A percentile compares a stretch with the other conserved stretches of the same genome.
Evolutionary conservation across 2,113 vertebrate genomes (phyloP).

Genomic region (Bufo bufo): DNA sequence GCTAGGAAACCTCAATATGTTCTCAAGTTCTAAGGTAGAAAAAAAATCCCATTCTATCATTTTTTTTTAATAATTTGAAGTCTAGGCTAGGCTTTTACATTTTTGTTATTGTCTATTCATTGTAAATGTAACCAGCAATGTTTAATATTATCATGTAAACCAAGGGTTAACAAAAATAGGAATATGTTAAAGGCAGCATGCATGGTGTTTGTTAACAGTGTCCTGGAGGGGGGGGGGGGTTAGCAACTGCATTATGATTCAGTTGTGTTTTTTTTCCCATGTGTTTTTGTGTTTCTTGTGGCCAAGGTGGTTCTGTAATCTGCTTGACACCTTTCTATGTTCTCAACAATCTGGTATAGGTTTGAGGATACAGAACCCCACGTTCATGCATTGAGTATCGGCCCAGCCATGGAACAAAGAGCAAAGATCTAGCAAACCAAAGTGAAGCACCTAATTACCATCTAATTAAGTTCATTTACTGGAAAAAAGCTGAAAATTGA

Average conservation of each 20-base stretch:
- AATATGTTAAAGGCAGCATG: not conserved
- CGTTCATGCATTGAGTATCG: not conserved
- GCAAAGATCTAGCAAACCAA: not conserved
- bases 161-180: not conserved
- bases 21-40: conserved; percentile 25
- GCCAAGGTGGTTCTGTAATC: not conserved
- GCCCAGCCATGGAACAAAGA: conserved; percentile 3
- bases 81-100: not conserved
- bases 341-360: conserved; percentile 12
- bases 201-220: not conserved
- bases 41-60: not conserved
- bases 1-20: conserved; percentile 17
- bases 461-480: conserved; percentile 5
- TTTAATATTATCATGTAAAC: not conserved
- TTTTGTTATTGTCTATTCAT: not conserved
- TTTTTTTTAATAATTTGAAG: not conserved
- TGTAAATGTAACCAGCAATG: not conserved
- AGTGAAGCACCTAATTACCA: conserved; percentile 21
- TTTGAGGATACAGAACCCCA: not conserved
- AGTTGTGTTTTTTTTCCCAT: not conserved
- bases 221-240: not conserved
- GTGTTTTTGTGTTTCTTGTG: not conserved
- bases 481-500: conserved; percentile 23
- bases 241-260: not conserved
- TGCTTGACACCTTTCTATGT: conserved; percentile 8